Conservation (phyloP, 2,797 vertebrate species). For the Lycodopsis pacificus region DNA sequence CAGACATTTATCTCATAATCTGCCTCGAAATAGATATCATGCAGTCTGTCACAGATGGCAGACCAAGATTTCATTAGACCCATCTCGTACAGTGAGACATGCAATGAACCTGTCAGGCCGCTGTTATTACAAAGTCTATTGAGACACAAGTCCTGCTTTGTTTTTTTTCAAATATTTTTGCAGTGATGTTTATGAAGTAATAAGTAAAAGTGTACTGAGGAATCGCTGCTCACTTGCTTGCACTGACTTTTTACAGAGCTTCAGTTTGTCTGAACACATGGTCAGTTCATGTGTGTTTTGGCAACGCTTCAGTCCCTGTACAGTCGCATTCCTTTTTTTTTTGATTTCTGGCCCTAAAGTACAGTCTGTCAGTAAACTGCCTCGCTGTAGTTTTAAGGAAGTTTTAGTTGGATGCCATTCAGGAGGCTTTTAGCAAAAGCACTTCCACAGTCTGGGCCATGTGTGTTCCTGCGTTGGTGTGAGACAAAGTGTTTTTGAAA, state of each 20-base stretch:
- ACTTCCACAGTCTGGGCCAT: not conserved
- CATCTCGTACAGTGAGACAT: not conserved
- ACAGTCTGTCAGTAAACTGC: constrained; percentile 7
- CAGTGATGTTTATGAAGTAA: not conserved
- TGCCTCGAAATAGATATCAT: not conserved
- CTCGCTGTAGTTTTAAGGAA: not conserved
- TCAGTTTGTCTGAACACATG: not conserved
- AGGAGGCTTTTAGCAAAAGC: constrained; percentile 4
- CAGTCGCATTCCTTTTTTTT: not conserved
- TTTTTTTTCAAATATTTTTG: too few species aligned
- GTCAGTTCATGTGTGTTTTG: not conserved
- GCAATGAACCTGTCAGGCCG: rapidly evolving
- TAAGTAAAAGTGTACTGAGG: not conserved
- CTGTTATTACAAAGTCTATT: too few species aligned
- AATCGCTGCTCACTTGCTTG: not conserved
- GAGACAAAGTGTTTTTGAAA: not conserved
- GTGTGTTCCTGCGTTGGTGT: not conserved
- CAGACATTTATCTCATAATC: not conserved
- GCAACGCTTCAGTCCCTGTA: not conserved
- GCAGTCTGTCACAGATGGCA: not conserved
- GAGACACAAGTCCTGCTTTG: too few species aligned
- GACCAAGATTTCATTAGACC: not conserved
- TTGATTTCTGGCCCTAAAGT: rapidly evolving
- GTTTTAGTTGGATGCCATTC: not conserved
- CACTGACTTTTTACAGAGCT: not conserved